Conservation (phyloP, 2,888 invertebrate species). For the Keiferia lycopersicella region DNA sequence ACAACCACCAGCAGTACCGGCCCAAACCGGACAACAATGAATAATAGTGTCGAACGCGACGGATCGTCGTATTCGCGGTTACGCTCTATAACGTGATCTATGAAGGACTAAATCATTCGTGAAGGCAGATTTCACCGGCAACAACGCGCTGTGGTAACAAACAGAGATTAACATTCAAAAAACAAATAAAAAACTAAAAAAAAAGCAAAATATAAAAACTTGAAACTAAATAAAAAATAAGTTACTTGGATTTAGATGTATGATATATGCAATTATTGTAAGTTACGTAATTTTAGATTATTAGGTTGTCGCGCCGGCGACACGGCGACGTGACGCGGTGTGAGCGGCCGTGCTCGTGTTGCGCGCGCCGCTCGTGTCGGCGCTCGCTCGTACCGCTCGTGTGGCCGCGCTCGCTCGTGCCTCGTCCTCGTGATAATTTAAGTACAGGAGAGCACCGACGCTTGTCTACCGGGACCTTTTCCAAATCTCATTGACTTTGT, state of each 20-base stretch:
- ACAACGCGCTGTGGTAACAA: constrained; percentile 82
- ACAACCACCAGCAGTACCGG: constrained; percentile 53
- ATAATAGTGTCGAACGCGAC: constrained; percentile 47
- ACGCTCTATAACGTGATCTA: constrained; percentile 42
- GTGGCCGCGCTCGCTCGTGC: constrained; percentile 50
- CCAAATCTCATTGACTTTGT: constrained; percentile 63
- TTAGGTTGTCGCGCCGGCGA: constrained; percentile 62
- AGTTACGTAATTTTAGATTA: constrained; percentile 79
- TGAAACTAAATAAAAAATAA: constrained; percentile 80
- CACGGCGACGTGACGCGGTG: constrained; percentile 39
- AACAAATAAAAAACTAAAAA: constrained; percentile 70
- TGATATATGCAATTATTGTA: constrained; percentile 79
- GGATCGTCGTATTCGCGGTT: constrained; percentile 40
- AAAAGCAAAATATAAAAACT: constrained; percentile 80
- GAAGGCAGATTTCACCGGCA: constrained; percentile 87
- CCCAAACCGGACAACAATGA: constrained; percentile 67
- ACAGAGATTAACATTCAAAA: constrained; percentile 80
- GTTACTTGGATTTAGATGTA: constrained; percentile 80
- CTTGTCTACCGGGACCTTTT: constrained; percentile 57
- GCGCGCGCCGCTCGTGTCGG: constrained; percentile 39
- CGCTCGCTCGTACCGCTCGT: constrained; percentile 28
- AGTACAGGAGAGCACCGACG: constrained; percentile 70
- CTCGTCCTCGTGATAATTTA: constrained; percentile 70
- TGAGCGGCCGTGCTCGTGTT: constrained; percentile 39
- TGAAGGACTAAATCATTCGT: constrained; percentile 79